Conservation (phyloP, 2,797 vertebrate species). For the Eospalax fontanierii region DNA sequence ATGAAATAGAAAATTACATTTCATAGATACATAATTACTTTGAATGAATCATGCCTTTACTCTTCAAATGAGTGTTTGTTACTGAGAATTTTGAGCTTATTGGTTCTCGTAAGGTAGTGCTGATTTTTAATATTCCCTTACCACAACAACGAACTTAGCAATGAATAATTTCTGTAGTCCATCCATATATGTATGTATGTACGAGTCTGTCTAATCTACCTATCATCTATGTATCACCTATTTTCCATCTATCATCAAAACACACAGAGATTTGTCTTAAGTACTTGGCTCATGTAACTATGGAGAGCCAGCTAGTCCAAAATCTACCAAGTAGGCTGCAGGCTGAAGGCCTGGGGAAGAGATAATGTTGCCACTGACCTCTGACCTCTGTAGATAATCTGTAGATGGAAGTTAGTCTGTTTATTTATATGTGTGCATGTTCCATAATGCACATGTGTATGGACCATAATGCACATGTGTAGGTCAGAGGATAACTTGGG, state of each 20-base stretch:
- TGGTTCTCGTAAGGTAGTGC: background rate
- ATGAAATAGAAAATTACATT: constrained; percentile 51
- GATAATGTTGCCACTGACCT: background rate
- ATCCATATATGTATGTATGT: background rate
- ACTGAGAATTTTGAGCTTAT: background rate
- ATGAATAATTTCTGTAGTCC: background rate
- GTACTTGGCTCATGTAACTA: background rate
- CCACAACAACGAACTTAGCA: background rate
- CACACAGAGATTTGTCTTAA: background rate
- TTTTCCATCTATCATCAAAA: background rate
- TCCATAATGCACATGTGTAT: background rate
- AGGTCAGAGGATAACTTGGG: background rate
- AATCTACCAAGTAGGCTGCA: background rate
- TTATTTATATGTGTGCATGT: background rate
- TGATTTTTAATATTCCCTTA: background rate
- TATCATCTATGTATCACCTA: background rate
- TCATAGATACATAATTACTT: constrained; percentile 30
- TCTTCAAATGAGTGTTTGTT: background rate
- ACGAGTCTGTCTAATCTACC: background rate
- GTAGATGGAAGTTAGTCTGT: background rate
- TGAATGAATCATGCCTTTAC: constrained; percentile 39
- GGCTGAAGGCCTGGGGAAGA: background rate
- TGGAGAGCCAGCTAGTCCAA: background rate
- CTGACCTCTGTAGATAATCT: background rate
- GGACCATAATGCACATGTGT: background rate